phyloP scores from a whole-genome alignment of 23 tunicate genomes.

The Clavelina lepadiformis region DNA sequence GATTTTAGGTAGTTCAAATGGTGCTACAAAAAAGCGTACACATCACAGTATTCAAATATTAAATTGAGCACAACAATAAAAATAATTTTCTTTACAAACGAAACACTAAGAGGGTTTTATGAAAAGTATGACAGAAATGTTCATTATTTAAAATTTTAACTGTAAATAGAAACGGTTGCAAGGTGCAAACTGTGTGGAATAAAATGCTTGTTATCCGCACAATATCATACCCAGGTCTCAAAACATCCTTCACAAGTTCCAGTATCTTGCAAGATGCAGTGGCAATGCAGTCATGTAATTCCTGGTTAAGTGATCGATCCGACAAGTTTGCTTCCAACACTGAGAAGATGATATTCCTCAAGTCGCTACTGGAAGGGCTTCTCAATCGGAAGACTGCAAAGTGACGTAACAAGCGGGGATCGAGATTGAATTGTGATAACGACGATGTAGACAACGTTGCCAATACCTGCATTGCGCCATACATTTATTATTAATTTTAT shows the following conservation, averaged over 20 bases:
- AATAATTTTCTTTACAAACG: too few relatives aligned
- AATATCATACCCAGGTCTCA: constrained; percentile 69
- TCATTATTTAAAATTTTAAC: too few relatives aligned
- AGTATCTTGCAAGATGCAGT: constrained; percentile 63
- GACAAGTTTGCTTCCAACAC: constrained; percentile 80
- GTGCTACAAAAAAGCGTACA: not conserved
- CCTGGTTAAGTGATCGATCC: constrained; percentile 60
- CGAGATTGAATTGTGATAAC: constrained; percentile 34
- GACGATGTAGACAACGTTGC: constrained; percentile 64
- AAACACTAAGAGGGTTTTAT: too few relatives aligned
- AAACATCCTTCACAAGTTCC: constrained; percentile 54
- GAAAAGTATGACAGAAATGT: too few relatives aligned
- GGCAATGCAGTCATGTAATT: constrained; percentile 62
- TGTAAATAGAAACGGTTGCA: too few relatives aligned
- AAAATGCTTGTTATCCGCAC: too few relatives aligned
- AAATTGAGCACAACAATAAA: too few relatives aligned
- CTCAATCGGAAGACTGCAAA: constrained; percentile 83
- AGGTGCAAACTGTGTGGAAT: too few relatives aligned
- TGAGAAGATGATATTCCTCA: constrained; percentile 61
- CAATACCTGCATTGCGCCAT: constrained; percentile 30
- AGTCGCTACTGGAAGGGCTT: constrained; percentile 47
- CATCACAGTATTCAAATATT: too few relatives aligned
- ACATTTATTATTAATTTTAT: not conserved
- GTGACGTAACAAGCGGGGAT: constrained; percentile 84
- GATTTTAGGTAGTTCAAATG: too few relatives aligned